Evolutionary conservation across 1,140 invertebrate species (phyloP).

Genomic region (Mylabris phalerata): DNA sequence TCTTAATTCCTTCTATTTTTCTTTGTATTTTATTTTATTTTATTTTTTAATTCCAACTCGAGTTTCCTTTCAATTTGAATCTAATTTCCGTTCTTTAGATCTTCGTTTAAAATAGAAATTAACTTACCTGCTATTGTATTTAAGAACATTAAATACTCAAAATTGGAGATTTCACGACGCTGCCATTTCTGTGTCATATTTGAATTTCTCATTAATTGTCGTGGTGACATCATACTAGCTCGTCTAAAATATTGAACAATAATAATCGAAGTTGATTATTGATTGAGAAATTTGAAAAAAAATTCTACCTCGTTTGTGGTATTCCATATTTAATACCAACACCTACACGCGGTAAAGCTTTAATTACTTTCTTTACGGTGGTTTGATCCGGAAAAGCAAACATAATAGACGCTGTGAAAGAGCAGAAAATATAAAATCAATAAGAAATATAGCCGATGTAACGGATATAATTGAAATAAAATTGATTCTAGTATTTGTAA

Average conservation of each 20-base stretch:
- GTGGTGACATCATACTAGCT: slow-evolving; percentile 96
- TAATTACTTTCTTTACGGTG: slow-evolving; percentile 97
- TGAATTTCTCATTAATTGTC: slow-evolving; percentile 95
- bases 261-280: not conserved
- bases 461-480: not conserved
- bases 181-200: slow-evolving; percentile 99
- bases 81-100: slow-evolving; percentile 5
- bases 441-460: no score
- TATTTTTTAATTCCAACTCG: slow-evolving; percentile 20
- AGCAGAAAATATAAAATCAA: not conserved
- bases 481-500: not conserved
- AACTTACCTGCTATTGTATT: slow-evolving; percentile 94
- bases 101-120: no score
- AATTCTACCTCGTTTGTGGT: slow-evolving; percentile 80
- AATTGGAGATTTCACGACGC: slow-evolving; percentile 96
- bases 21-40: not conserved
- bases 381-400: slow-evolving; percentile 95
- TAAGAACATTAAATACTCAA: slow-evolving; percentile 99
- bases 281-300: not conserved
- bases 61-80: slow-evolving; percentile 16
- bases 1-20: slow-evolving; percentile 9
- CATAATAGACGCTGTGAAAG: slow-evolving; percentile 87
- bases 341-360: slow-evolving; percentile 94
- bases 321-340: slow-evolving; percentile 99
- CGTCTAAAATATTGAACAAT: slow-evolving; percentile 54